Conservation (phyloP, 2,113 vertebrate species). For the Ochotona princeps region DNA sequence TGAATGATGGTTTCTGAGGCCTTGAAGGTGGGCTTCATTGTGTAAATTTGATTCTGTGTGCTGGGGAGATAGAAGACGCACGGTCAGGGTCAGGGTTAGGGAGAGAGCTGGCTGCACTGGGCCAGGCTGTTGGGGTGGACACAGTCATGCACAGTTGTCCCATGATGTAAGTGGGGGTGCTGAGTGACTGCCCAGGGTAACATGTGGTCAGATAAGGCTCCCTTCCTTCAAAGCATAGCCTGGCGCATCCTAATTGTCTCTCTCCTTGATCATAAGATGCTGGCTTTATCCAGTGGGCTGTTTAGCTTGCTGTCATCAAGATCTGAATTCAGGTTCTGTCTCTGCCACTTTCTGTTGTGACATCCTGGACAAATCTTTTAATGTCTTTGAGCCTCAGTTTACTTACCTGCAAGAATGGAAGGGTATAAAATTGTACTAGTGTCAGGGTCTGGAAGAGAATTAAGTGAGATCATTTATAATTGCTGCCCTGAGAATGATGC, state of each 20-base stretch:
- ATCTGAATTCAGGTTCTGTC: background rate
- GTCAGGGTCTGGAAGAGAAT: background rate
- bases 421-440: no score
- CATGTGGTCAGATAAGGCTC: background rate
- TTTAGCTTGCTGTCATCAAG: background rate
- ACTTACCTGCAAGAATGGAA: background rate
- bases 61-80: background rate
- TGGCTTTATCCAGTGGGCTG: background rate
- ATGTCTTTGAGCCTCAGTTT: background rate
- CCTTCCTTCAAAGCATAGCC: background rate
- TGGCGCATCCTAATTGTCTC: background rate
- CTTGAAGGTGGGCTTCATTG: background rate
- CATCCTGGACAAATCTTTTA: background rate
- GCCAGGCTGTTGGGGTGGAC: background rate
- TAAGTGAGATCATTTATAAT: background rate
- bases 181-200: no score
- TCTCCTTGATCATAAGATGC: background rate
- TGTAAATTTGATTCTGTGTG: background rate
- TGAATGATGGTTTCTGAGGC: background rate
- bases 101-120: background rate
- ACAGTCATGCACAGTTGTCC: accelerated
- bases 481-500: background rate
- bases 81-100: background rate
- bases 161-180: background rate
- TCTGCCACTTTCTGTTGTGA: background rate